A percentile compares a stretch with the other conserved stretches of the same genome.
Conservation (phyloP, 1,140 invertebrate genomes). For the Leptopilina clavipes region DNA sequence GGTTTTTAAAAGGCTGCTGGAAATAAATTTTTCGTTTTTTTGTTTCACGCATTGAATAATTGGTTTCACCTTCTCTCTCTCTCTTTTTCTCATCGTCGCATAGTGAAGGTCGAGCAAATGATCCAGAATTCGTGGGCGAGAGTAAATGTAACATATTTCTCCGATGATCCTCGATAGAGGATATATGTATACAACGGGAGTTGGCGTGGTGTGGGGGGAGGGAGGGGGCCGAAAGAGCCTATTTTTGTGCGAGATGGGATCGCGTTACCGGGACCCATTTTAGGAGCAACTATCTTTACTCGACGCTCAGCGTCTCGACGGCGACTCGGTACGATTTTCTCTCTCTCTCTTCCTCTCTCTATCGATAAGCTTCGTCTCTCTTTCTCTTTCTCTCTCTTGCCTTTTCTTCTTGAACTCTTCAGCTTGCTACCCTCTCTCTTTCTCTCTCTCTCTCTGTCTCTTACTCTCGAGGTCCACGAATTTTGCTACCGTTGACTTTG, state of each 20-base stretch:
- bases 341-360: slow-evolving; percentile 45
- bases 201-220: slow-evolving; percentile 35
- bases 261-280: slow-evolving; percentile 79
- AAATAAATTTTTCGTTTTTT: neutral
- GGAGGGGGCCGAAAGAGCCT: slow-evolving; percentile 54
- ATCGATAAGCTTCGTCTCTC: slow-evolving; percentile 36
- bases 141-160: slow-evolving; percentile 58
- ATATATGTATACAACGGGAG: slow-evolving; percentile 46
- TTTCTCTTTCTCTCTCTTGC: slow-evolving; percentile 44
- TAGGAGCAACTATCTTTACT: slow-evolving; percentile 77
- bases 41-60: no score
- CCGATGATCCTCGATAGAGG: slow-evolving; percentile 52
- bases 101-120: slow-evolving; percentile 44
- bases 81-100: slow-evolving; percentile 13
- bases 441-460: slow-evolving; percentile 44
- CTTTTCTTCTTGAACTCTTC: slow-evolving; percentile 40
- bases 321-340: slow-evolving; percentile 43
- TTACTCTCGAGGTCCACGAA: slow-evolving; percentile 51
- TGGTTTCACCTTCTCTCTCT: neutral
- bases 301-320: slow-evolving; percentile 62
- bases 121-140: slow-evolving; percentile 51
- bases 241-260: slow-evolving; percentile 76
- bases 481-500: slow-evolving; percentile 49
- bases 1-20: no score
- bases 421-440: slow-evolving; percentile 41